Conservation (phyloP, 2,888 invertebrate genomes). For the Aquatica leii region DNA sequence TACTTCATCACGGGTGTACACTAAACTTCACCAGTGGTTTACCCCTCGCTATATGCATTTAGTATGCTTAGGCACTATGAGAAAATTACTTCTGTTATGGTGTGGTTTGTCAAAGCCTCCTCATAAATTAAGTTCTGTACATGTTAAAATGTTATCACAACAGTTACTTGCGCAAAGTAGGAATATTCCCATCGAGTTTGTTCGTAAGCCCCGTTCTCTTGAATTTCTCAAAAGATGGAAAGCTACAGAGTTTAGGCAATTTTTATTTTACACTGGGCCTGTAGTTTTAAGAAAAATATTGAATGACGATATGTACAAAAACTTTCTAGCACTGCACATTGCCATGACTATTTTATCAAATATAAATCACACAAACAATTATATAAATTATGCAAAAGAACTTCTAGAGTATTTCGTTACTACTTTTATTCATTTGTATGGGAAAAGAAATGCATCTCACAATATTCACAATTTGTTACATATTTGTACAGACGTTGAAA, state of each 20-base stretch:
- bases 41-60: too few relatives aligned
- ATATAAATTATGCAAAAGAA: not conserved
- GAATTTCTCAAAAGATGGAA: not conserved
- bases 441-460: too few relatives aligned
- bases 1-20: too few relatives aligned
- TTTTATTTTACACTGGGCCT: slow-evolving; percentile 5
- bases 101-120: not conserved
- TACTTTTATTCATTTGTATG: not conserved
- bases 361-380: too few relatives aligned
- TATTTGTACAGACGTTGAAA: not conserved
- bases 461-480: not conserved
- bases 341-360: not conserved
- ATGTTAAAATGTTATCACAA: not conserved
- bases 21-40: too few relatives aligned
- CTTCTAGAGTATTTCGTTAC: not conserved
- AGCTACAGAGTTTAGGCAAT: not conserved
- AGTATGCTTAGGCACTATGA: not conserved
- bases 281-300: slow-evolving; percentile 1
- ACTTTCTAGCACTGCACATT: not conserved
- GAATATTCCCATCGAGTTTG: slow-evolving; percentile 2
- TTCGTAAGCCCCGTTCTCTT: not conserved
- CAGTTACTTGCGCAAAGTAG: not conserved
- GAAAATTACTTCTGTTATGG: slow-evolving; percentile 4
- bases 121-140: not conserved
- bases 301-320: slow-evolving; percentile 5